phyloP scores from a whole-genome alignment of 2,113 vertebrate species.

The Glaucomys volans region DNA sequence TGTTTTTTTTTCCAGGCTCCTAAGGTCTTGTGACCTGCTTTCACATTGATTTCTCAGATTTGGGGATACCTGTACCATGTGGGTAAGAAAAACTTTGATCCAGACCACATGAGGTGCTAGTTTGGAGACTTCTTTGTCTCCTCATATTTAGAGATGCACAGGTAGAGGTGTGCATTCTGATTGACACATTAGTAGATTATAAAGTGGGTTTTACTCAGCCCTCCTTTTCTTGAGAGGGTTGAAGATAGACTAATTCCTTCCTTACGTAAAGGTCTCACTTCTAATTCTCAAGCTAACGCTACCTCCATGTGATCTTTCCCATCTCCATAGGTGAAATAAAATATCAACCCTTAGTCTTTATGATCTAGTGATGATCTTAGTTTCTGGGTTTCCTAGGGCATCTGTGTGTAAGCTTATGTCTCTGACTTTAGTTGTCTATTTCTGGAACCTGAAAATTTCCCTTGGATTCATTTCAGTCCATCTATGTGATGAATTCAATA shows the following conservation, averaged over 20 bases:
- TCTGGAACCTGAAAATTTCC: neutral
- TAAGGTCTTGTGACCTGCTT: neutral
- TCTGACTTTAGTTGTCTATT: neutral
- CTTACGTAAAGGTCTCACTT: neutral
- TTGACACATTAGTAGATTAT: too few relatives aligned
- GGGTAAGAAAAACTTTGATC: neutral
- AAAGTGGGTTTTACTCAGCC: neutral
- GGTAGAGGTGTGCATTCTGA: neutral
- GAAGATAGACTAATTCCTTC: neutral
- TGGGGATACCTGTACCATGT: neutral
- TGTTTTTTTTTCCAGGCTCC: neutral
- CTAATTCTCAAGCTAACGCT: neutral
- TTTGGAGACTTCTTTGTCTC: neutral
- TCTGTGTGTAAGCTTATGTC: neutral
- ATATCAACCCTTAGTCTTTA: neutral
- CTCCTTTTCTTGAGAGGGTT: neutral
- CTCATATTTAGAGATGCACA: neutral
- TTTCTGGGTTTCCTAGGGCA: neutral
- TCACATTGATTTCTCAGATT: neutral
- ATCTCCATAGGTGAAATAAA: neutral
- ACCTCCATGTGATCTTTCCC: neutral
- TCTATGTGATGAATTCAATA: neutral
- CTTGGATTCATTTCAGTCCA: neutral
- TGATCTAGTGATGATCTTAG: too few relatives aligned
- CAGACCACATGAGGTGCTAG: fast-evolving